phyloP scores from a whole-genome alignment of 2,797 vertebrate genomes.

The Eutrigla gurnardus region DNA sequence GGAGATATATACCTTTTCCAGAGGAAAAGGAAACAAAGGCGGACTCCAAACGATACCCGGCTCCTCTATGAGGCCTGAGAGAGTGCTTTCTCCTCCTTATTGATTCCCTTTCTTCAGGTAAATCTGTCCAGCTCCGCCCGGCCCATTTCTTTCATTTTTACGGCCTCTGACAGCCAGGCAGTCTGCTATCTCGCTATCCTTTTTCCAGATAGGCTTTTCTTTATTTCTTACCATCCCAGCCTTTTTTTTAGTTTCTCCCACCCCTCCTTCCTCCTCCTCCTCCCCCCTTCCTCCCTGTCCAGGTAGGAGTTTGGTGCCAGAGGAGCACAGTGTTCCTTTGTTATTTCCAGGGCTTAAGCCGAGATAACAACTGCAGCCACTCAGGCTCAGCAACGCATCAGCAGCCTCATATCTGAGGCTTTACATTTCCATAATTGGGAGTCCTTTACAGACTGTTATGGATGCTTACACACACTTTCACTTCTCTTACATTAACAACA shows the following conservation, averaged over 20 bases:
- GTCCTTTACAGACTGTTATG: conserved; percentile 30
- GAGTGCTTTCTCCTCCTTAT: conserved; percentile 33
- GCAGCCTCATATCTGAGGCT: conserved; percentile 50
- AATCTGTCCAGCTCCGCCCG: conserved; percentile 50
- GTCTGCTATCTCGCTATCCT: conserved; percentile 54
- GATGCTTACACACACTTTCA: background rate
- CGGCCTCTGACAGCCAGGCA: conserved; percentile 56
- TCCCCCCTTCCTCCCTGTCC: conserved; percentile 42
- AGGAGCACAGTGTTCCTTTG: conserved; percentile 77
- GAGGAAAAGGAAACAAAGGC: conserved; percentile 63
- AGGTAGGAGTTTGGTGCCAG: conserved; percentile 71
- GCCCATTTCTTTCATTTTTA: conserved; percentile 60
- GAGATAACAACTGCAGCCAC: conserved; percentile 64
- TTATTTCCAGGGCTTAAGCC: conserved; percentile 71
- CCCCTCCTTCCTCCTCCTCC: conserved; percentile 26
- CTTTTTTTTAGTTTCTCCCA: conserved; percentile 13
- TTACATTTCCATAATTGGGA: conserved; percentile 59
- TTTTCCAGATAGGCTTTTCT: conserved; percentile 42
- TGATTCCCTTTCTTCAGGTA: conserved; percentile 50
- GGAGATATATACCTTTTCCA: conserved; percentile 71
- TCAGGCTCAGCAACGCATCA: conserved; percentile 61
- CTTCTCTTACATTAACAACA: conserved; percentile 4
- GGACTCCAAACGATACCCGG: conserved; percentile 54
- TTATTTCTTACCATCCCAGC: conserved; percentile 3
- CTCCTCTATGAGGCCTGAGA: conserved; percentile 51